A percentile compares a stretch with the other conserved stretches of the same genome.
phyloP scores from a whole-genome alignment of 2,888 invertebrate genomes.

The Vanessa cardui region DNA sequence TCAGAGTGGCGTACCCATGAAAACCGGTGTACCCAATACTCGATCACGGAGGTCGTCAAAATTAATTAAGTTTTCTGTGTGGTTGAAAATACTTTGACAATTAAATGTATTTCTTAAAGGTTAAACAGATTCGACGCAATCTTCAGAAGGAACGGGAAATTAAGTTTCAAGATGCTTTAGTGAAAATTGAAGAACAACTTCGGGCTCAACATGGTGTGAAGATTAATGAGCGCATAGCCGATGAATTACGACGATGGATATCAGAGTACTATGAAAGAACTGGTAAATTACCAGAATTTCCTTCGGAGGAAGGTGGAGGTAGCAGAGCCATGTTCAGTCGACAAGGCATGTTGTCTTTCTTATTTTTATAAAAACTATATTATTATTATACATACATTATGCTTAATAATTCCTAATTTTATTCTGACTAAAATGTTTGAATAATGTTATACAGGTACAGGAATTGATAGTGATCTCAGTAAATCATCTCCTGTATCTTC shows the following conservation, averaged over 20 bases:
- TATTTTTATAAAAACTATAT: constrained; percentile 4
- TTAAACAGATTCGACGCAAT: constrained; percentile 82
- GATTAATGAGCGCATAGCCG: constrained; percentile 93
- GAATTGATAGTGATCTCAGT: constrained; percentile 90
- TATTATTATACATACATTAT: too few relatives aligned
- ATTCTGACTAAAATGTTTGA: too few relatives aligned
- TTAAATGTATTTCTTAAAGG: constrained; percentile 48
- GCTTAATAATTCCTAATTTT: too few relatives aligned
- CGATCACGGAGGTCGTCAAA: too few relatives aligned
- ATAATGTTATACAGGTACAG: constrained; percentile 62
- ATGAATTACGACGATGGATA: constrained; percentile 94
- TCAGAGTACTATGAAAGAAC: constrained; percentile 91
- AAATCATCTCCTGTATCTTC: constrained; percentile 90
- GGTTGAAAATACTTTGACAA: neutral
- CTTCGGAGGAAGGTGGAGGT: constrained; percentile 95
- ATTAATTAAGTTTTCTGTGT: too few relatives aligned
- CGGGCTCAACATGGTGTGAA: constrained; percentile 87
- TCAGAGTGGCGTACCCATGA: too few relatives aligned
- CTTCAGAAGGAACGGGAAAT: constrained; percentile 86
- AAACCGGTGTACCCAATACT: too few relatives aligned
- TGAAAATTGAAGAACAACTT: constrained; percentile 84
- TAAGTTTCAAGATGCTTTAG: constrained; percentile 87
- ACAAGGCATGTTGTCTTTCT: constrained; percentile 77
- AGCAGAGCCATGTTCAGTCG: constrained; percentile 92
- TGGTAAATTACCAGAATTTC: constrained; percentile 95